Percentiles rank a stretch among this genome's conserved stretches.
phyloP scores from a whole-genome alignment of 2,113 vertebrate genomes.

The Lophius piscatorius region DNA sequence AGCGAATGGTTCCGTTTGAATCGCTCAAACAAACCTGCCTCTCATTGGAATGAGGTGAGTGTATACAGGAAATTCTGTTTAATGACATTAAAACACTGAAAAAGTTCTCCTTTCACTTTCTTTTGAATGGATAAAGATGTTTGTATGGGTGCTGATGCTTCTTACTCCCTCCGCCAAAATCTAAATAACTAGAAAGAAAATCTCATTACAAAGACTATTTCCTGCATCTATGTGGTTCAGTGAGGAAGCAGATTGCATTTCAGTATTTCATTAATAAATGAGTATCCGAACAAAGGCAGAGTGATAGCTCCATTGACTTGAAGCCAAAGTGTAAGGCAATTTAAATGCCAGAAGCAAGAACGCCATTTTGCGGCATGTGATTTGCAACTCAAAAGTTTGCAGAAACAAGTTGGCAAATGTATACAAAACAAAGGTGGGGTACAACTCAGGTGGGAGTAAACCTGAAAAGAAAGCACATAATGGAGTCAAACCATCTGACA shows the following conservation, averaged over 20 bases:
- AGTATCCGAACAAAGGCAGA: slow-evolving; percentile 68
- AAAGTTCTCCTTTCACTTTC: background rate
- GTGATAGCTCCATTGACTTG: slow-evolving; percentile 67
- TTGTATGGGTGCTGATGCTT: background rate
- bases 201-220: slow-evolving; percentile 74
- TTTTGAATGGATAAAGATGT: slow-evolving; percentile 42
- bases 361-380: slow-evolving; percentile 31
- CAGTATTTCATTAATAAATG: slow-evolving; percentile 77
- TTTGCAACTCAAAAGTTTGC: slow-evolving; percentile 25
- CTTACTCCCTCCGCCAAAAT: slow-evolving; percentile 28
- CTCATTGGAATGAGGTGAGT: slow-evolving; percentile 2
- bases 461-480: background rate
- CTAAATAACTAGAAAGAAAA: slow-evolving; percentile 57
- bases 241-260: slow-evolving; percentile 75
- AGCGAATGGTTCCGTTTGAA: background rate
- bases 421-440: slow-evolving; percentile 4
- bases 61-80: slow-evolving; percentile 17
- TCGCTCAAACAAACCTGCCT: slow-evolving; percentile 5
- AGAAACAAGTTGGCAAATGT: slow-evolving; percentile 21
- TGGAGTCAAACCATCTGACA: no score
- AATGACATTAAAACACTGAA: slow-evolving; percentile 28
- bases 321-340: slow-evolving; percentile 50
- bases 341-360: slow-evolving; percentile 36
- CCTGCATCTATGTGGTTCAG: slow-evolving; percentile 70
- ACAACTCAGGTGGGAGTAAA: background rate